These are phyloP conservation scores for Australoheros scitulus DNA, from an alignment of 2,113 vertebrate species.

Conservation along the genomic window DNA sequence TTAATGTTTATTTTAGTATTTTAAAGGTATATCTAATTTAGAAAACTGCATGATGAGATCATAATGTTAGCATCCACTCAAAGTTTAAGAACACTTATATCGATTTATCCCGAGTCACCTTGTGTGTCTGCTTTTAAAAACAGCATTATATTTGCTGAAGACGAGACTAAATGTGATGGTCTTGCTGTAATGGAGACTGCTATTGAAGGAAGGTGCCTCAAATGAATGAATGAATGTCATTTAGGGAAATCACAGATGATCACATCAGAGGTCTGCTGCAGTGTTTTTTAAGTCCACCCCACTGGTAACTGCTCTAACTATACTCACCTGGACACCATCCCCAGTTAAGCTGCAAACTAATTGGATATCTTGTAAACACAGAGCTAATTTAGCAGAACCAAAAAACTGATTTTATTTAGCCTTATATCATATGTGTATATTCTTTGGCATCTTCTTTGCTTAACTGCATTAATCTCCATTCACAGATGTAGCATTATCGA, in stretches of 20 bases:
- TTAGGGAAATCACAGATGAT: conserved; percentile 1
- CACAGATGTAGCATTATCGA: conserved; percentile 83
- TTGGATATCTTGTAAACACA: background rate
- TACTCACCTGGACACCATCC: background rate
- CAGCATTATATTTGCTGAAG: conserved; percentile 26
- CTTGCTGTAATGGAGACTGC: conserved; percentile 36
- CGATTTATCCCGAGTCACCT: background rate
- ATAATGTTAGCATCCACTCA: background rate
- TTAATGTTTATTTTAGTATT: background rate
- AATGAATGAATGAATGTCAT: conserved; percentile 32
- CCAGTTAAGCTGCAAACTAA: background rate
- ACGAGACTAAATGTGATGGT: conserved; percentile 30
- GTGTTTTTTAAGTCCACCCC: background rate
- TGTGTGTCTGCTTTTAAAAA: conserved; percentile 18
- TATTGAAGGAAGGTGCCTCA: conserved; percentile 19
- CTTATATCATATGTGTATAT: background rate
- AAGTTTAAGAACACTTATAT: background rate
- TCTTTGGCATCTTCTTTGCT: background rate
- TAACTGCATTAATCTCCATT: background rate
- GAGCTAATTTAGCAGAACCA: background rate
- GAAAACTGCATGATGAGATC: background rate
- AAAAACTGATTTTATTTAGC: accelerated
- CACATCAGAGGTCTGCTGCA: background rate
- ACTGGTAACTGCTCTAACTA: background rate
- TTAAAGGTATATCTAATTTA: background rate